Base-by-base conservation (phyloP, 2,113 vertebrate genomes). In the Entelurus aequoreus region DNA sequence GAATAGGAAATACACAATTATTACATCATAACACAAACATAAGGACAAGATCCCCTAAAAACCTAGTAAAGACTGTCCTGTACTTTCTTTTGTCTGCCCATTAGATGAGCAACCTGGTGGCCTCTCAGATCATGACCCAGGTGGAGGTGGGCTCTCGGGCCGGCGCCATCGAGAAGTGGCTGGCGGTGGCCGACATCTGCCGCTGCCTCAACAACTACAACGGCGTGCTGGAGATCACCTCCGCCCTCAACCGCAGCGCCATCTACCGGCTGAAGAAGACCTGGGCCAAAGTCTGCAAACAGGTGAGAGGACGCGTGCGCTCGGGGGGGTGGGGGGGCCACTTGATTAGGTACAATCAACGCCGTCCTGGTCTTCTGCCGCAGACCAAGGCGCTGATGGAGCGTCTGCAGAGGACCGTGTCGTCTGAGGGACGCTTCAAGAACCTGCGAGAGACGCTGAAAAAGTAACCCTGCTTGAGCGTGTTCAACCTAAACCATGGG, bases 241-340 rank as follows among this genome's bases (percentile, higher is more conserved):
- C 97, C 0, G 97, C 97, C 58, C 93, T 99, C 66, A 98, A 99
- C 86, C 93, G 97, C 81, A 99, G 95, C 78, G 96, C 97, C 89
- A 91, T 99, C 92, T 99, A 93, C 89, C 89, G 97, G 84, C 92
- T 99, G 69, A 99, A 99, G 90, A 99, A 98, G 86, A 99, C 97
- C 44, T 99, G 97, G 97, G 90, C 93, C 10, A 98, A 97, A 88
- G 94, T 99, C 79, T 95, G 94, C 88, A 98, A 96, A 63, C 97
- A 98, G 93, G 97, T 96, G 55, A 0, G 47, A 1, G 28, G 28
- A 1, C 15, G 1, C 48, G 48, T n/a, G 6, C 48, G 13, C 54
- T 35, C 11, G 48, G 2, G 2, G 13, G 14, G n/a, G n/a, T 2
- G 48, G 2, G 2, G 48, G 3, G 16, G 16, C 11, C 10, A 52